Conservation (phyloP, 53 echinoderm and acorn worm species). For the Patiria pectinifera region DNA sequence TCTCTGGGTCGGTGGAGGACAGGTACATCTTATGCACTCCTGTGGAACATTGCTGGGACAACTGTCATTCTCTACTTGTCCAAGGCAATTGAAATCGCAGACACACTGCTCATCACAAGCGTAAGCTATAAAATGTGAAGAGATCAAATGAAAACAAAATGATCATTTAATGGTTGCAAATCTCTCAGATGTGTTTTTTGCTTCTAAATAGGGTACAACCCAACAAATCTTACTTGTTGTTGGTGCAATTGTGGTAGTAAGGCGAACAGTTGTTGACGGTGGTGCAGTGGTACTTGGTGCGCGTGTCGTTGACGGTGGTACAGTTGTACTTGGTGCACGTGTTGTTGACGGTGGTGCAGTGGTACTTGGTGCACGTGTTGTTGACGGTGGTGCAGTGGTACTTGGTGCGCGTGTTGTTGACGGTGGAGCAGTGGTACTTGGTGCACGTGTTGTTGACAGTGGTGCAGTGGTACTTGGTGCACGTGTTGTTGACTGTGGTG, state of each 20-base stretch:
- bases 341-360: neutral
- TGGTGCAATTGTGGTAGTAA: neutral
- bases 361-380: neutral
- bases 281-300: constrained; percentile 12
- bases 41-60: too few relatives aligned
- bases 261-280: neutral
- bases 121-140: neutral
- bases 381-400: neutral
- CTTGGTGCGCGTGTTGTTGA: neutral
- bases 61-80: too few relatives aligned
- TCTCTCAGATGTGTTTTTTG: too few relatives aligned
- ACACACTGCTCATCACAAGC: neutral
- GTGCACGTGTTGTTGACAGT: neutral
- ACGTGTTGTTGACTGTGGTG: neutral
- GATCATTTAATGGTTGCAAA: too few relatives aligned
- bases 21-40: too few relatives aligned
- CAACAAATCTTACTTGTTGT: neutral
- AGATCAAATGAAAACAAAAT: too few relatives aligned
- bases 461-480: neutral
- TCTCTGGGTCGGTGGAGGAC: too few relatives aligned
- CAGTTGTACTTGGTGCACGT: neutral
- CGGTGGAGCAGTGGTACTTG: neutral
- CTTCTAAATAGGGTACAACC: too few relatives aligned
- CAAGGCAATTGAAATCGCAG: too few relatives aligned
- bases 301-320: neutral